Base-by-base conservation (phyloP, 2,888 invertebrate species). In the Tortricodes alternella region DNA sequence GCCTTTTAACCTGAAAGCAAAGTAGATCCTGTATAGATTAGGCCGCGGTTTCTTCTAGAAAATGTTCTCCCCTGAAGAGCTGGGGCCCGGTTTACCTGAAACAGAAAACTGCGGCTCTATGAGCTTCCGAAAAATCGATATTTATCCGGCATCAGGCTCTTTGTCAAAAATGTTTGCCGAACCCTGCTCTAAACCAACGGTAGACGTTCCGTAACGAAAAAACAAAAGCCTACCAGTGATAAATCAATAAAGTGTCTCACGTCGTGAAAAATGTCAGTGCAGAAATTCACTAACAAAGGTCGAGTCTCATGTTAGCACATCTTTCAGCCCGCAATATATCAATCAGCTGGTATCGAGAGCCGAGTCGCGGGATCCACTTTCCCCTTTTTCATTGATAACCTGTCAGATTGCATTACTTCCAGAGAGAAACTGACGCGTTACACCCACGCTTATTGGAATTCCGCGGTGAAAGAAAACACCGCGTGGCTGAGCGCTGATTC, bases 321-420 rank as follows among this genome's bases (percentile, higher is more conserved):
- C 49, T 56, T 38, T 9, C 27, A 29, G 34, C 52, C 52, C 55
- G 34, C 50, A 60, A 69, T 59, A 61, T 66, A 60, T 52, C 51
- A 67, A 49, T 56, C 56, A 56, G 44, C 48, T 39, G 46, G 32
- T 44, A 43, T 24, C 24, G 15, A 21, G 43, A n/a, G 23, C 46
- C 23, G 35, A 35, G 34, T 19, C 24, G 48, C 43, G 16, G 58
- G 62, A 64, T 71, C 70, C 64, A 63, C 64, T 70, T 74, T 64
- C 70, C 53, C 60, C 60, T 62, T 73, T 65, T 62, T 69, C 63
- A 68, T 61, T 66, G 69, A 66, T 69, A 67, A 66, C 65, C 57
- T 59, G 71, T 64, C 66, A 61, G 62, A 60, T 68, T 62, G 46
- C 46, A 62, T 67, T 66, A 59, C 63, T 41, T 64, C 60, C 62